Evolutionary conservation across 1,140 invertebrate genomes (phyloP), one percentile per base, ranked within the genome.

Genomic region (Lasioglossum albipes): DNA sequence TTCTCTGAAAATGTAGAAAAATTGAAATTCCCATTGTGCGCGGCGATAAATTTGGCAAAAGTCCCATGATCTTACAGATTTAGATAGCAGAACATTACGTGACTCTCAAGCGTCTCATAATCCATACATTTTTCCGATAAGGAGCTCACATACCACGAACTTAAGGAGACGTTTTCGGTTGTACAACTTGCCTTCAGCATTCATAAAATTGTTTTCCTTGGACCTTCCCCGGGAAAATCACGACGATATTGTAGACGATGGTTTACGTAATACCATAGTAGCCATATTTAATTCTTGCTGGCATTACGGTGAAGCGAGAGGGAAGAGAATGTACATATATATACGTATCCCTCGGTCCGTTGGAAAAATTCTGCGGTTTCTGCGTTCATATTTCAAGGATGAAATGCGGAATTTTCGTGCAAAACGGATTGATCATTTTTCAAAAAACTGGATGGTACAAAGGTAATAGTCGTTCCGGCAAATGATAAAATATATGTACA

Each of bases 41-140:
- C 6, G n/a, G 20, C 27, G 27, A 75, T 75, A 75, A 75, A 65
- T 75, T 75, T 65, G 27, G 72, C 45, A 16, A 31, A 59, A 62
- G 72, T 65, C 62, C 27, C 72, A 41, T 41, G 72, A 65, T 75
- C 61, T 75, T 20, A 65, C 72, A 75, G 72, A 75, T 75, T 75
- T 75, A 75, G 72, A 65, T 75, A 75, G 18, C 72, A 41, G 72
- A 52, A 75, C 72, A 75, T 75, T 75, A 75, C 72, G 62, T 54
- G 61, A 65, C 61, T 54, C 72, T 75, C 72, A 31, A 49, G 45
- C 54, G 45, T 27, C 72, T 65, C 72, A 75, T 75, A 75, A 75
- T 75, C 72, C 72, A 75, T 65, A 75, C 72, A 65, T 75, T 75
- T 75, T 75, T 75, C 72, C 72, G 72, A 75, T 75, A 75, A 75